These are phyloP conservation scores for Antennarius striatus DNA, from an alignment of 2,113 vertebrate species.

Conservation along the genomic window DNA sequence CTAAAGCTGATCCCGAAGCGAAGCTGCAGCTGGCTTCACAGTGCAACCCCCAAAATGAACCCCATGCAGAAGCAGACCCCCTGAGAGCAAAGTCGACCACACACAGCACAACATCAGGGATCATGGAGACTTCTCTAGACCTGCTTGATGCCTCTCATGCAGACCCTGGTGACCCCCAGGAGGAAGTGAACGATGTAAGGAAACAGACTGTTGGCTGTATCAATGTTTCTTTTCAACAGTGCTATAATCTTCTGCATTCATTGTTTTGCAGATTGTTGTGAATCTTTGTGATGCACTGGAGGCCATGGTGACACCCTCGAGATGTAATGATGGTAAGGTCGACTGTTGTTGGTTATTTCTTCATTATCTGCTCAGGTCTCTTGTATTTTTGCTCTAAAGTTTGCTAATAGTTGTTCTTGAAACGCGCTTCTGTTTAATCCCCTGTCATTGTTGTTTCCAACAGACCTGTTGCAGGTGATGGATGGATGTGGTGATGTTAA, in stretches of 20 bases:
- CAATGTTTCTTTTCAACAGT: background rate
- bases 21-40: background rate
- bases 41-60: background rate
- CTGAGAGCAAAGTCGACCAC: background rate
- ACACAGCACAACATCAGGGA: conserved; percentile 21
- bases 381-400: background rate
- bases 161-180: conserved; percentile 58
- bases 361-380: background rate
- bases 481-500: conserved; percentile 18
- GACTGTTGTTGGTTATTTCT: background rate
- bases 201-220: background rate
- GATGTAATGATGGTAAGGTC: conserved; percentile 75
- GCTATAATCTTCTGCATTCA: background rate
- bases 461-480: conserved; percentile 15
- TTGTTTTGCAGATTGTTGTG: conserved; percentile 69
- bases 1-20: background rate
- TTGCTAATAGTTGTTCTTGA: background rate
- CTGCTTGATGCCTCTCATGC: conserved; percentile 64
- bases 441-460: background rate
- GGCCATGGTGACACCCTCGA: conserved; percentile 70
- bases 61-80: background rate
- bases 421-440: background rate
- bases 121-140: conserved; percentile 71
- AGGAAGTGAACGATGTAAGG: conserved; percentile 73
- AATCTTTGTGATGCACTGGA: conserved; percentile 81